A percentile compares a stretch with the other conserved stretches of the same genome.
phyloP scores from a whole-genome alignment of 2,888 invertebrate species.

The Thereva nobilitata region DNA sequence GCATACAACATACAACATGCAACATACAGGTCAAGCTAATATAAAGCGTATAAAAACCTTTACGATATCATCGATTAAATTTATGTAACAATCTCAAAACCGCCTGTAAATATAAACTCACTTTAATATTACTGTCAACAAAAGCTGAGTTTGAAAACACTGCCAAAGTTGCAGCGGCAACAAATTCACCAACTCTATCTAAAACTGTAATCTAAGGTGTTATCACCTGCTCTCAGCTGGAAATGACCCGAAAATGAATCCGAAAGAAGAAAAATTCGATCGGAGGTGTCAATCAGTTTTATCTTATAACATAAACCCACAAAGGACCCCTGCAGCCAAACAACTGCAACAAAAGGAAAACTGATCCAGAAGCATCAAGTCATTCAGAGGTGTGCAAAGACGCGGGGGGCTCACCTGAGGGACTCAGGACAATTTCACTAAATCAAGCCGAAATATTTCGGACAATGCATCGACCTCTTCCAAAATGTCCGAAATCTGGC shows the following conservation, averaged over 20 bases:
- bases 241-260: too few species aligned
- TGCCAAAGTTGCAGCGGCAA: too few species aligned
- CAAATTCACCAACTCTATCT: too few species aligned
- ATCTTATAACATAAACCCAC: conserved; percentile 20
- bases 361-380: conserved; percentile 4
- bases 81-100: too few species aligned
- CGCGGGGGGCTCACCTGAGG: neutral
- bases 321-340: conserved; percentile 18
- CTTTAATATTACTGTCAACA: too few species aligned
- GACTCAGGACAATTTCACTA: neutral
- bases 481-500: neutral
- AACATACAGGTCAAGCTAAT: too few species aligned
- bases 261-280: neutral
- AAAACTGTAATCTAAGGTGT: neutral
- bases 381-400: neutral
- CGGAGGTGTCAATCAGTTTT: conserved; percentile 25
- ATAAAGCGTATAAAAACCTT: too few species aligned
- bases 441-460: conserved; percentile 18
- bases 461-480: conserved; percentile 1
- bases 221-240: conserved; percentile 23
- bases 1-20: too few species aligned
- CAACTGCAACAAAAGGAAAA: conserved; percentile 2
- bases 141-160: too few species aligned
- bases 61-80: too few species aligned
- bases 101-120: too few species aligned